Conservation (phyloP, 1,140 invertebrate genomes). For the Rhagoletis pomonella region DNA sequence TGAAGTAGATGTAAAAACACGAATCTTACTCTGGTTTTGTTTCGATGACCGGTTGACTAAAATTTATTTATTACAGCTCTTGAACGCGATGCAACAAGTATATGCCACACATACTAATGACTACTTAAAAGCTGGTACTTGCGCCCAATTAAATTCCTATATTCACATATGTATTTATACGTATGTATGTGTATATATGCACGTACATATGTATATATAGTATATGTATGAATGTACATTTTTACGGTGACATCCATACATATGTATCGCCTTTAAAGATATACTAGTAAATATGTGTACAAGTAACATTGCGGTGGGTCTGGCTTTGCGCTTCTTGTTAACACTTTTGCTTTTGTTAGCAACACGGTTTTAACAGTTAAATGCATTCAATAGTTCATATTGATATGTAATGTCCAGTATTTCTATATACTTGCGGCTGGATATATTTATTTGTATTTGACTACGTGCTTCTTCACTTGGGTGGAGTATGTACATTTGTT, state of each 20-base stretch:
- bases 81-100: background rate
- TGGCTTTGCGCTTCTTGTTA: conserved; percentile 68
- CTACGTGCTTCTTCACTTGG: background rate
- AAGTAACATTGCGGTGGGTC: conserved; percentile 62
- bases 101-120: conserved; percentile 15
- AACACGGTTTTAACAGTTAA: conserved; percentile 59
- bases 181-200: too few relatives aligned
- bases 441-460: background rate
- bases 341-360: conserved; percentile 67
- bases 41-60: conserved; percentile 20
- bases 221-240: background rate
- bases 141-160: background rate
- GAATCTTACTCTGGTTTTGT: background rate
- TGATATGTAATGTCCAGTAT: background rate
- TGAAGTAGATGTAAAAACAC: background rate
- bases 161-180: conserved; percentile 13
- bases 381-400: background rate
- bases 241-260: background rate
- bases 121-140: conserved; percentile 35
- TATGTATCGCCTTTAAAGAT: background rate
- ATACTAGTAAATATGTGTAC: background rate
- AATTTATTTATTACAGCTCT: background rate
- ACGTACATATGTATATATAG: background rate
- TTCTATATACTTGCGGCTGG: background rate
- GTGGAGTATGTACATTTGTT: conserved; percentile 23